Percentiles rank a stretch among this genome's conserved stretches.
Evolutionary conservation across 2,113 vertebrate species (phyloP).

Genomic region (Protobothrops flavoviridis): DNA sequence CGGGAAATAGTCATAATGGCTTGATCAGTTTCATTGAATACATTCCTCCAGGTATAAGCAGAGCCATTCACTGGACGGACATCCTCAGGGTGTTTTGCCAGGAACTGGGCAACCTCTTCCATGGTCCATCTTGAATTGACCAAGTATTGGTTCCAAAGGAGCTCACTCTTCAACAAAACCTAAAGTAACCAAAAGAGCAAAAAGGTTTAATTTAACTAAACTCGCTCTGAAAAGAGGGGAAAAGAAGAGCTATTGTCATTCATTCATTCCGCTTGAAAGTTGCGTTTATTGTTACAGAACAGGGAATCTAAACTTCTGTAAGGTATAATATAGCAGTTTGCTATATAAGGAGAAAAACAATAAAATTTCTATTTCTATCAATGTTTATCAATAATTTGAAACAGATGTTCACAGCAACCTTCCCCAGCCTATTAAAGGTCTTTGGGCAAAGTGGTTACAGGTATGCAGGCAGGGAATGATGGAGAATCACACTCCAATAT

Average conservation of each 20-base stretch:
- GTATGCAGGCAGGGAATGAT: not conserved
- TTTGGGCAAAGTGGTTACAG: not conserved
- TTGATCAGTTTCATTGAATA: slow-evolving; percentile 91
- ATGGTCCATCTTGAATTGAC: slow-evolving; percentile 81
- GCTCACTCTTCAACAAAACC: slow-evolving; percentile 81
- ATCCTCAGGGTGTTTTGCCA: slow-evolving; percentile 78
- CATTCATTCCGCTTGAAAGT: not conserved
- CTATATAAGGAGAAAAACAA: not conserved
- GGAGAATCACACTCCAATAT: not conserved
- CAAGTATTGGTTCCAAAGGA: slow-evolving; percentile 76
- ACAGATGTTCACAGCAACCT: no score
- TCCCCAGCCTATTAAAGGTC: not conserved
- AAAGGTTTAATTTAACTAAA: not conserved
- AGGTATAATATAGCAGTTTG: not conserved
- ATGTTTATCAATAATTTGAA: not conserved
- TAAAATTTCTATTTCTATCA: not conserved
- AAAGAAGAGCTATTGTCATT: not conserved
- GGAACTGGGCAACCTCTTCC: slow-evolving; percentile 77
- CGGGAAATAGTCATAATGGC: slow-evolving; percentile 88
- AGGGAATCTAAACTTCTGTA: not conserved
- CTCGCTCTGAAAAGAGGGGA: not conserved
- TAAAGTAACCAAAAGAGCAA: slow-evolving; percentile 50
- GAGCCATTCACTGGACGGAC: slow-evolving; percentile 57
- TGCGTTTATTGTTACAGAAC: not conserved
- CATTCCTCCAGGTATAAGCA: slow-evolving; percentile 85